Conservation (phyloP, 2,113 vertebrate genomes). For the Mus musculus region GRCm39 chrX:40401501-40402000, state of each 20-base stretch:
- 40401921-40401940: too few species aligned
- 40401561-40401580: slow-evolving; percentile 54
- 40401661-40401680: neutral
- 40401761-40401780: slow-evolving; percentile 37
- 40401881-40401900: too few species aligned
- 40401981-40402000: too few species aligned
- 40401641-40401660: slow-evolving; percentile 15
- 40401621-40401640: slow-evolving; percentile 1
- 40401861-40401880: too few species aligned
- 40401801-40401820: slow-evolving; percentile 24
- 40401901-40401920: too few species aligned
- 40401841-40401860: too few species aligned
- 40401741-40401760: slow-evolving; percentile 26
- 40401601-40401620: slow-evolving; percentile 55
- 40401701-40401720: slow-evolving; percentile 48
- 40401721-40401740: slow-evolving; percentile 53
- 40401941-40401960: too few species aligned
- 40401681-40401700: slow-evolving; percentile 43
- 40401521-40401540: slow-evolving; percentile 33
- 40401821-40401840: neutral
- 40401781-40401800: neutral
- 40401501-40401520: slow-evolving; percentile 10
- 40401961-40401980: too few species aligned
- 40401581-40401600: slow-evolving; percentile 52
- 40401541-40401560: slow-evolving; percentile 51